phyloP scores from a whole-genome alignment of 2,797 vertebrate genomes.

The Xenops minutus region DNA sequence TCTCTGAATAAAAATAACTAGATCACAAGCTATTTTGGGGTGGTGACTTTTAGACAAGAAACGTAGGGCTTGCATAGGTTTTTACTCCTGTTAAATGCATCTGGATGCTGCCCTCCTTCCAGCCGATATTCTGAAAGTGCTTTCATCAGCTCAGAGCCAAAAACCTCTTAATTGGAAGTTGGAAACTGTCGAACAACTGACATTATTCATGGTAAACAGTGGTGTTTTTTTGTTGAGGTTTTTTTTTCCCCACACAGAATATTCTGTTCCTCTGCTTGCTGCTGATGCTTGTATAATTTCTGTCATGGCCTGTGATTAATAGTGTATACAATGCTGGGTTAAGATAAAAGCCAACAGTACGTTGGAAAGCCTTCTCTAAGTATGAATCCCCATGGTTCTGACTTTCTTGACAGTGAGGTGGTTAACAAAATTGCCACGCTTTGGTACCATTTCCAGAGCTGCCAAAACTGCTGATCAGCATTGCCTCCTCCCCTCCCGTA shows the following conservation, averaged over 20 bases:
- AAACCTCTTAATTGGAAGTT: background rate
- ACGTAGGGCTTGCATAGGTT: background rate
- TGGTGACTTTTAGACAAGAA: conserved; percentile 49
- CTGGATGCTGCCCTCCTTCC: background rate
- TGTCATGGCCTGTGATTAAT: background rate
- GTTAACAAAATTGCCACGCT: background rate
- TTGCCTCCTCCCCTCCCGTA: background rate
- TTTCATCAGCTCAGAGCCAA: background rate
- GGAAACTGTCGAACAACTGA: background rate
- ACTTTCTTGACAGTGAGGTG: background rate
- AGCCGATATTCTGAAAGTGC: background rate
- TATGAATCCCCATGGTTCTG: background rate
- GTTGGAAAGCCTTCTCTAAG: background rate
- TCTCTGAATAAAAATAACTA: conserved; percentile 58
- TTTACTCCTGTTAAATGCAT: background rate
- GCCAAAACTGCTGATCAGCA: background rate
- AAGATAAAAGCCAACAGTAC: conserved; percentile 26
- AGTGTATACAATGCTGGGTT: background rate
- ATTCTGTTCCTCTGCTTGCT: background rate
- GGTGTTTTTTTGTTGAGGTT: rapidly evolving
- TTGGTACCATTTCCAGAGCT: background rate
- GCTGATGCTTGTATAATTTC: background rate
- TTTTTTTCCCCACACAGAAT: background rate
- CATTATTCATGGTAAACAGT: background rate
- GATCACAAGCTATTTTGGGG: conserved; percentile 54